Evolutionary conservation across 2,888 invertebrate species (phyloP).

Genomic region (Phania funesta): DNA sequence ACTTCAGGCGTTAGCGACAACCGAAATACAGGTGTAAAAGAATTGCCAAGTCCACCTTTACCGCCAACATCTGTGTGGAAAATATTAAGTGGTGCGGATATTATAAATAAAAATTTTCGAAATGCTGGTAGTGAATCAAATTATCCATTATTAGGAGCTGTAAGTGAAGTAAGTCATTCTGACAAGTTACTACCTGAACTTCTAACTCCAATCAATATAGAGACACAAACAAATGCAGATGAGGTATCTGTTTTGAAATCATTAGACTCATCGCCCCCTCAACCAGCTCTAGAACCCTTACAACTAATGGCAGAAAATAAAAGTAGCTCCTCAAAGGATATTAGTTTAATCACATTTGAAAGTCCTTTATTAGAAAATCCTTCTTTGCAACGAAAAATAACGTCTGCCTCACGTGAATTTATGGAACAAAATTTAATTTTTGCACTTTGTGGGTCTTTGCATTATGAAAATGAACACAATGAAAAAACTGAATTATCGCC

Average conservation of each 20-base stretch:
- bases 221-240: conserved; percentile 68
- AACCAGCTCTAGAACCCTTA: conserved; percentile 74
- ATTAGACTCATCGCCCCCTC: conserved; percentile 72
- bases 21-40: neutral
- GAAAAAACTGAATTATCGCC: conserved; percentile 63
- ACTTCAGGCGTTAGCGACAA: neutral
- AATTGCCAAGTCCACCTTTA: conserved; percentile 10
- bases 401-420: conserved; percentile 73
- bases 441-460: conserved; percentile 79
- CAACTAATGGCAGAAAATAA: conserved; percentile 62
- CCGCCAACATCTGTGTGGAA: conserved; percentile 69
- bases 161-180: conserved; percentile 10
- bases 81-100: conserved; percentile 67
- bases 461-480: conserved; percentile 76
- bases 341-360: conserved; percentile 79
- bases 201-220: conserved; percentile 50
- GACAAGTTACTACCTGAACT: conserved; percentile 61
- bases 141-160: conserved; percentile 26
- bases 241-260: conserved; percentile 71
- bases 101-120: conserved; percentile 64
- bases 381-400: conserved; percentile 70
- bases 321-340: conserved; percentile 63
- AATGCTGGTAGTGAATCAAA: conserved; percentile 31
- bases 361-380: conserved; percentile 76
- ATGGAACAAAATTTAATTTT: conserved; percentile 77